Evolutionary conservation across 2,888 invertebrate species (phyloP).

Genomic region (Lasius fuliginosus): DNA sequence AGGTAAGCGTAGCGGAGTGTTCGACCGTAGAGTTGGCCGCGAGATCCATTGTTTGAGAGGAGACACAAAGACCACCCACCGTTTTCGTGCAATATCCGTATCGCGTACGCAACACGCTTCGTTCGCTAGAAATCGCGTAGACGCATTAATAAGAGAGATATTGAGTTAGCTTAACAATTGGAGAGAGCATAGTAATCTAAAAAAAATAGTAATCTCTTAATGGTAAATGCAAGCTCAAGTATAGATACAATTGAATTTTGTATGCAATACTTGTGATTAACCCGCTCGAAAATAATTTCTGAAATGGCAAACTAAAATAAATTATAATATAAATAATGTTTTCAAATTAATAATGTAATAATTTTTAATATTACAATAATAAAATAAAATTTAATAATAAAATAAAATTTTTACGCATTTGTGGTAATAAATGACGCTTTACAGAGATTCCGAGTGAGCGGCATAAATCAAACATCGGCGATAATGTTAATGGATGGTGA

Average conservation of each 20-base stretch:
- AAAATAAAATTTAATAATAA: neutral
- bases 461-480: neutral
- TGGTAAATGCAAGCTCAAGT: neutral
- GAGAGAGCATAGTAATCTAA: neutral
- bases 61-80: slow-evolving; percentile 52
- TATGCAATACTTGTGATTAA: neutral
- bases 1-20: slow-evolving; percentile 16
- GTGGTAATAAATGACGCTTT: neutral
- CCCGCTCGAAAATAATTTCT: neutral
- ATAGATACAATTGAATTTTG: neutral
- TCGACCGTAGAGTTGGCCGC: slow-evolving; percentile 26
- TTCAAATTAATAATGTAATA: neutral
- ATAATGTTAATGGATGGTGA: slow-evolving; percentile 32
- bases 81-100: slow-evolving; percentile 35
- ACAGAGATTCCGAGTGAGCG: neutral
- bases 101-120: slow-evolving; percentile 12
- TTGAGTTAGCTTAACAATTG: neutral
- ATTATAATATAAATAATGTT: neutral
- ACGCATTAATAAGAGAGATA: neutral
- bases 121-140: slow-evolving; percentile 21
- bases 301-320: neutral
- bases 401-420: neutral
- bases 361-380: neutral
- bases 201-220: neutral
- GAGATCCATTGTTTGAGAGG: slow-evolving; percentile 46